These are phyloP conservation scores for Cloeon dipterum DNA, from an alignment of 2,888 invertebrate species.

Conservation along the genomic window DNA sequence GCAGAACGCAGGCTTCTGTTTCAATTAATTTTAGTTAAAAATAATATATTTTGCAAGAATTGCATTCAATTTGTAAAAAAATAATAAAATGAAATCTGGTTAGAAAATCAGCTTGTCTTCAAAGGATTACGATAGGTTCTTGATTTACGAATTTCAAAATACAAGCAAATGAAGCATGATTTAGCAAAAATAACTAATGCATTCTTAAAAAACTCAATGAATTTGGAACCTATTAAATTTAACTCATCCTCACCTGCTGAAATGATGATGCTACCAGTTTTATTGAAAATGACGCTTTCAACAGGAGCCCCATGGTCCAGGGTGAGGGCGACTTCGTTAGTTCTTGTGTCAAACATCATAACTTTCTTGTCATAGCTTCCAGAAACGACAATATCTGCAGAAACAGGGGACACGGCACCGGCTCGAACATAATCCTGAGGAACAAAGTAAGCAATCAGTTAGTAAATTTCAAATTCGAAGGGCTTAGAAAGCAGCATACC, in stretches of 20 bases:
- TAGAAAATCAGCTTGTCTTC: no score
- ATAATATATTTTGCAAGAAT: no score
- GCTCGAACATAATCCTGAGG: slow-evolving; percentile 57
- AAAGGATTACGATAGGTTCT: no score
- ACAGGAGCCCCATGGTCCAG: slow-evolving; percentile 78
- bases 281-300: slow-evolving; percentile 68
- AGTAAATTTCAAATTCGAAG: not conserved
- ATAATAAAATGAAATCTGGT: no score
- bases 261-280: slow-evolving; percentile 71
- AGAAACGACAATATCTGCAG: slow-evolving; percentile 52
- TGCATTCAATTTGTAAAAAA: no score
- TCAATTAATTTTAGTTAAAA: no score
- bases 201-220: not conserved
- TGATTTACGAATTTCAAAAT: no score
- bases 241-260: slow-evolving; percentile 77
- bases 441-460: not conserved
- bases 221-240: no score
- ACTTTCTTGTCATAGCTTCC: slow-evolving; percentile 78
- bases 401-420: slow-evolving; percentile 54
- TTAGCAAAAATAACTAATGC: not conserved
- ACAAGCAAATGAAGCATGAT: not conserved
- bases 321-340: slow-evolving; percentile 36
- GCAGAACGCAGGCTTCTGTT: no score
- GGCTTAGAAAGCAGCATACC: slow-evolving; percentile 13
- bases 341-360: slow-evolving; percentile 68